Base-by-base conservation (phyloP, 64 coral and sea anemone species). In the Montipora efflorescens region DNA sequence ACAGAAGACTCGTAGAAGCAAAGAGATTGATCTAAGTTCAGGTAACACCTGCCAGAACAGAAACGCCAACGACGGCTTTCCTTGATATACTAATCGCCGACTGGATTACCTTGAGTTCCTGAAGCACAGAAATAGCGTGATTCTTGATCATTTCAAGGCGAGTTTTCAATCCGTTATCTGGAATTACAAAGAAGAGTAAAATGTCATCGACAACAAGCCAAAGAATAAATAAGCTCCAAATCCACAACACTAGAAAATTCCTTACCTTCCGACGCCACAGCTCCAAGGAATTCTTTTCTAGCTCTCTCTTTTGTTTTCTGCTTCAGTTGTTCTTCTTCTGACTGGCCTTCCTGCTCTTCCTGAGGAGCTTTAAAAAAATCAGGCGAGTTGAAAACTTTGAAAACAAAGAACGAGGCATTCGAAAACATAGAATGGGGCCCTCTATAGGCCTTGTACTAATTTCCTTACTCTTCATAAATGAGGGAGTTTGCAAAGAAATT, bases 271-370 rank as follows among this genome's bases (percentile, higher is more conserved):
- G 89, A 77, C 1, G 50, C 92, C 0, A 99, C 92, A 70, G 94
- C 91, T 18, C 81, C 97, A 3, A 99, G 89, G 43, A 99, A 99
- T 87, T 99, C 97, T 74, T 94, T 94, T 22, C 97, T 95, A 59
- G 95, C 79, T 77, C 93, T 96, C n/a, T 99, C 97, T 77, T 82
- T 94, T 28, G 89, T 87, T 72, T 96, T 91, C 62, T 92, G 71
- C 8, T 99, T 99, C 19, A 92, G 92, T 25, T 96, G 87, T 21
- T 99, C 97, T 79, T 99, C 97, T 55, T 99, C 97, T 14, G 92
- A 92, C 53, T 94, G 77, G 9, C 94, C 88, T 75, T 99, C 97
- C 21, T 79, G 80, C 19, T 95, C 91, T 82, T 97, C 95, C 48
- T 92, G 73, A 13, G 89, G 97, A n/a, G 74, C 97, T 99, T 36